Percentiles rank a stretch among this genome's conserved stretches.
Evolutionary conservation across 2,113 vertebrate species (phyloP).

Genomic region (Salvelinus sp.): DNA sequence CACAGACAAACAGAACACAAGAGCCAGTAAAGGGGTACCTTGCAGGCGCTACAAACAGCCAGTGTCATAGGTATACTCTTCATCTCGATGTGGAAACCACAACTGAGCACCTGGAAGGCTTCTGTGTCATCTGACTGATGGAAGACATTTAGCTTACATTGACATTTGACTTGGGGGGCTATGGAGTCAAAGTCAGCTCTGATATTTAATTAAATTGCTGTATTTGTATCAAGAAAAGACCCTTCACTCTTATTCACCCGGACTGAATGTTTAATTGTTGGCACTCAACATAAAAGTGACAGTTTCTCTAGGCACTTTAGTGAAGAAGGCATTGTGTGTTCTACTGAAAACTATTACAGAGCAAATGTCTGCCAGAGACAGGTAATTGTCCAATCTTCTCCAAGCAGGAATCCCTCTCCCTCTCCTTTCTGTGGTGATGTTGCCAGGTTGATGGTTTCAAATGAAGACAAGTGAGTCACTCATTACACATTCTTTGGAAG

Average conservation of each 20-base stretch:
- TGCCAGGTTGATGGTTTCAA: constrained; percentile 20
- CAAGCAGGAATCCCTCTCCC: not conserved
- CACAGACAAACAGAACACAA: constrained; percentile 33
- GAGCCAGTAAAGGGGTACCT: constrained; percentile 38
- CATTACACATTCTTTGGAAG: constrained; percentile 26
- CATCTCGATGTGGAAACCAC: constrained; percentile 73
- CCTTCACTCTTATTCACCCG: constrained; percentile 7
- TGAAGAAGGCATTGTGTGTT: not conserved
- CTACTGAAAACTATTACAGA: constrained; percentile 14
- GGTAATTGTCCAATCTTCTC: constrained; percentile 26
- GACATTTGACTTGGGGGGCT: constrained; percentile 29
- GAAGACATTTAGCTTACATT: constrained; percentile 44
- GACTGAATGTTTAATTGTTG: constrained; percentile 23
- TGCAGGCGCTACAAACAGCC: constrained; percentile 56
- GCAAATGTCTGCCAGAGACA: constrained; percentile 16
- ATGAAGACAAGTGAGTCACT: constrained; percentile 29
- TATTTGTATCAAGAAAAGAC: not conserved
- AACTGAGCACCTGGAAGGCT: constrained; percentile 60
- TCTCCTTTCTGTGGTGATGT: not conserved
- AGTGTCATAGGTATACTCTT: constrained; percentile 69
- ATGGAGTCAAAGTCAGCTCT: constrained; percentile 8
- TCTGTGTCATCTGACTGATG: constrained; percentile 60
- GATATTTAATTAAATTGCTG: constrained; percentile 26
- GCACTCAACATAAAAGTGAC: constrained; percentile 18
- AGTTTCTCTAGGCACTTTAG: constrained; percentile 8